Percentiles rank a stretch among this genome's conserved stretches.
Evolutionary conservation across 1,140 invertebrate species (phyloP).

Genomic region (Temnothorax curvispinosus): DNA sequence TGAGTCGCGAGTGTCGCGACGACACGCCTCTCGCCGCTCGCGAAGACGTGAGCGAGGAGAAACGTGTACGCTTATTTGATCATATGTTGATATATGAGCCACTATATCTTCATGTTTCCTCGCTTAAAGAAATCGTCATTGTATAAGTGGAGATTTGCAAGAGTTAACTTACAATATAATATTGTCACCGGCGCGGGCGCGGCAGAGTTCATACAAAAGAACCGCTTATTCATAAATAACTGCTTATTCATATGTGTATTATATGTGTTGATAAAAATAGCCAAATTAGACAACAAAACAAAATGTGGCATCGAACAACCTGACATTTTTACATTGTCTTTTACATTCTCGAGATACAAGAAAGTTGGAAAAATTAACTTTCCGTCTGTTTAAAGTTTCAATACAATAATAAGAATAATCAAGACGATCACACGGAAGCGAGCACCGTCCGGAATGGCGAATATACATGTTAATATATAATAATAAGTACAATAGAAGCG

Average conservation of each 20-base stretch:
- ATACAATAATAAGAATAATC: background rate
- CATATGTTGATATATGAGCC: background rate
- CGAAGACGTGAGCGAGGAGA: background rate
- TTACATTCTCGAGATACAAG: background rate
- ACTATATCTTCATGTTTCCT: background rate
- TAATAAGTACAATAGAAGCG: background rate
- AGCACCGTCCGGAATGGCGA: background rate
- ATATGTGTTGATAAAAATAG: too few relatives aligned
- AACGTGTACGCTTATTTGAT: background rate
- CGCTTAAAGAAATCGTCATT: too few relatives aligned
- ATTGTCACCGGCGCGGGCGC: too few relatives aligned
- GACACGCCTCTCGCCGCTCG: background rate
- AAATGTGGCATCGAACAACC: too few relatives aligned
- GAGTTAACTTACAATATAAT: too few relatives aligned
- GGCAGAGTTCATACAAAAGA: too few relatives aligned
- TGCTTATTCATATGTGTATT: too few relatives aligned
- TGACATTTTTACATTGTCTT: too few relatives aligned
- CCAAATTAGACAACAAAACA: too few relatives aligned
- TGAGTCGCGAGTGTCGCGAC: conserved; percentile 7
- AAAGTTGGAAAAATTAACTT: background rate
- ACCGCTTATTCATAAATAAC: too few relatives aligned
- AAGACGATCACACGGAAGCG: background rate
- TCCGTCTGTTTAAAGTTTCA: background rate
- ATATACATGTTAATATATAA: too few relatives aligned
- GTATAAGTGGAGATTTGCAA: too few relatives aligned